These are phyloP conservation scores for Tor tambroides DNA, from an alignment of 2,113 vertebrate species.

Conservation along the genomic window DNA sequence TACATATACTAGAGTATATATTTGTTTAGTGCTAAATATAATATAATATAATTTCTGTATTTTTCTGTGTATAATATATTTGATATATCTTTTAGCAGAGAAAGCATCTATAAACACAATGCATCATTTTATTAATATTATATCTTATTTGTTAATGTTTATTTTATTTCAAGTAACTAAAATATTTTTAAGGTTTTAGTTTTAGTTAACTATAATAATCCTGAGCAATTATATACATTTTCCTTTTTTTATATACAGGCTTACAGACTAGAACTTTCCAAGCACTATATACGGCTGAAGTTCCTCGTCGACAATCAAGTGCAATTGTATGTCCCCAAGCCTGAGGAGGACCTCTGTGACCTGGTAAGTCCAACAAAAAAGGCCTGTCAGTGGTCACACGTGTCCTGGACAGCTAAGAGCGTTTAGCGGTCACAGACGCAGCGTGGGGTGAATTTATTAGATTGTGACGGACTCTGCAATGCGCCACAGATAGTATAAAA, in stretches of 20 bases:
- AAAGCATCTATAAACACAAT: background rate
- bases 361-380: conserved; percentile 80
- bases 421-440: conserved; percentile 3
- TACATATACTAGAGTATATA: background rate
- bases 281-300: conserved; percentile 88
- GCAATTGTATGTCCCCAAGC: conserved; percentile 84
- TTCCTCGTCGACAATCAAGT: conserved; percentile 82
- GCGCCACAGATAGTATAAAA: background rate
- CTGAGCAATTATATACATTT: background rate
- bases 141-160: no score
- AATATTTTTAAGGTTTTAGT: no score
- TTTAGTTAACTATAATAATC: no score
- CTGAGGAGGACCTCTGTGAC: conserved; percentile 92
- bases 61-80: background rate
- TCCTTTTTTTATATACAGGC: conserved; percentile 67
- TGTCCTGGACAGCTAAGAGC: conserved; percentile 37
- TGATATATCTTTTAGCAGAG: no score
- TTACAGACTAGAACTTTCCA: conserved; percentile 81
- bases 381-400: background rate
- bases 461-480: background rate
- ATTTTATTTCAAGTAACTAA: no score
- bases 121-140: background rate
- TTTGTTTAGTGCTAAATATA: background rate
- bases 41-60: background rate
- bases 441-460: conserved; percentile 36